Conservation (phyloP, 1,140 invertebrate species). For the Aphelenchoides besseyi region DNA sequence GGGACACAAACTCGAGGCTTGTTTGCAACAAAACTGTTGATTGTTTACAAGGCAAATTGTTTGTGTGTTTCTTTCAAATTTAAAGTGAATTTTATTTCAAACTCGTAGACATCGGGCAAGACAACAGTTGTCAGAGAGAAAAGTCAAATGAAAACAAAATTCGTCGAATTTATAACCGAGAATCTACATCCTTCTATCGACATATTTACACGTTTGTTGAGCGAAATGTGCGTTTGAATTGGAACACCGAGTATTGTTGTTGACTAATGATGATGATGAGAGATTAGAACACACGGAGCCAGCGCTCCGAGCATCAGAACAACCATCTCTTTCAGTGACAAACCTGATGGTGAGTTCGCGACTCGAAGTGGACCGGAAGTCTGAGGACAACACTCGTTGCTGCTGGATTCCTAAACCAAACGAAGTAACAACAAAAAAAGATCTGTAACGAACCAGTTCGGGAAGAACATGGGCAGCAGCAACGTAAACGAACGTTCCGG, state of each 20-base stretch:
- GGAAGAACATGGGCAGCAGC: conserved; percentile 96
- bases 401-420: conserved; percentile 6
- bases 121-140: no score
- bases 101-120: no score
- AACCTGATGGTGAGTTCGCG: conserved; percentile 67
- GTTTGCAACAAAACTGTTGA: no score
- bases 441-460: conserved; percentile 70
- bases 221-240: no score
- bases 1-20: no score
- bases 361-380: conserved; percentile 54
- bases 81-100: no score
- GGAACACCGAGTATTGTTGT: not conserved
- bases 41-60: no score
- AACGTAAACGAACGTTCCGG: conserved; percentile 96
- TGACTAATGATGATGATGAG: conserved; percentile 82
- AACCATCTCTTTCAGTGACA: conserved; percentile 76
- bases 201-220: no score
- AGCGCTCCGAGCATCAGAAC: conserved; percentile 79
- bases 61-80: no score
- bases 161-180: no score
- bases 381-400: conserved; percentile 42
- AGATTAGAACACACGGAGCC: conserved; percentile 78
- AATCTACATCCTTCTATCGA: no score
- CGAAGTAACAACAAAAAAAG: conserved; percentile 63
- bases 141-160: no score